These are phyloP conservation scores for Trichopoda pennipes DNA, from an alignment of 2,888 invertebrate genomes.

Conservation along the genomic window DNA sequence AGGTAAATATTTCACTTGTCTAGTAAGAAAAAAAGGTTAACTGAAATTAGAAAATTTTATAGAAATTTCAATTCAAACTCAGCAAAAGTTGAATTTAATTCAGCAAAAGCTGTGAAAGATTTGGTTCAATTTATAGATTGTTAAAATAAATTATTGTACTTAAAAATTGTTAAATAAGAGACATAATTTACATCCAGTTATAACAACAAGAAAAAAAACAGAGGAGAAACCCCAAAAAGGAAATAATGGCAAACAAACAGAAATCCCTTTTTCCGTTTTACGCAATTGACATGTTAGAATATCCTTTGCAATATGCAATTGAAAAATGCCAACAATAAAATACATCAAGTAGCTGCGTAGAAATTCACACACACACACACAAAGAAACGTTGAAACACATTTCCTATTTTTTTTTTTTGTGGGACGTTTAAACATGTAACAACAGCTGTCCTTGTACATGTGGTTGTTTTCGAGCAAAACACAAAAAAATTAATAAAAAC, in stretches of 20 bases:
- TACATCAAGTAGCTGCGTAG: not conserved
- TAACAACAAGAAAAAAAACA: not conserved
- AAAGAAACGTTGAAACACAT: slow-evolving; percentile 2
- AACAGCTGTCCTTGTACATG: not conserved
- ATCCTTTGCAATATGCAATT: slow-evolving; percentile 63
- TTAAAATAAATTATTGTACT: too few species aligned
- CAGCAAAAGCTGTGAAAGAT: too few species aligned
- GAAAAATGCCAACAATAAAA: slow-evolving; percentile 21
- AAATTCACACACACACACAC: not conserved
- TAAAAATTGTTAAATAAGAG: not conserved
- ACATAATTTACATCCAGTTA: slow-evolving; percentile 1
- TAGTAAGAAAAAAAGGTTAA: too few species aligned
- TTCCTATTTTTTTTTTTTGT: not conserved
- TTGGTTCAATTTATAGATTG: too few species aligned
- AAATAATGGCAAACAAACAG: not conserved
- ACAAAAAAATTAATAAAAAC: not conserved
- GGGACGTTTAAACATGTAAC: not conserved
- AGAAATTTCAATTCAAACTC: too few species aligned
- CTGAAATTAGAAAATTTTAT: too few species aligned
- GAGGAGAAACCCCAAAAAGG: too few species aligned
- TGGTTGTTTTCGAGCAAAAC: not conserved
- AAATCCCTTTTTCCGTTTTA: slow-evolving; percentile 56
- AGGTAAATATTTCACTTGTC: too few species aligned
- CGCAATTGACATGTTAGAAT: slow-evolving; percentile 66
- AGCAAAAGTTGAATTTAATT: too few species aligned